Evolutionary conservation across 2,797 vertebrate genomes (phyloP).

Genomic region (Enoplosus armatus): DNA sequence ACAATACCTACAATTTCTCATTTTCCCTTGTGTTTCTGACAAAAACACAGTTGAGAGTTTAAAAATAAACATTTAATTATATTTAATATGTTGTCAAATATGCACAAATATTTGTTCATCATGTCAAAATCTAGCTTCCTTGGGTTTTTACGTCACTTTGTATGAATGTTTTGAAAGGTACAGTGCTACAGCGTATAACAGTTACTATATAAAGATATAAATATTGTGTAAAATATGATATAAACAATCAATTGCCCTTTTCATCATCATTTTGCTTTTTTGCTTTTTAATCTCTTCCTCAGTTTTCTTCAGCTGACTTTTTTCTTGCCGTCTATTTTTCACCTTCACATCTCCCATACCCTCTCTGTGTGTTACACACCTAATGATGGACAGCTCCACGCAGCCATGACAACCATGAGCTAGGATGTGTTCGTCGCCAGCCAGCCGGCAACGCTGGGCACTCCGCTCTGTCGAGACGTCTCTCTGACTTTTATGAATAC

Average conservation of each 20-base stretch:
- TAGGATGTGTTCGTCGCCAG: constrained; percentile 59
- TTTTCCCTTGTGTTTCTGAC: not conserved
- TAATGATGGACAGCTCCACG: constrained; percentile 75
- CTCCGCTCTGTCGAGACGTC: constrained; percentile 72
- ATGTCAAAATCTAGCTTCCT: not conserved
- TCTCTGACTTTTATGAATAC: constrained; percentile 87
- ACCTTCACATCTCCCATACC: constrained; percentile 37
- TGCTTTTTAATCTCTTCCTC: constrained; percentile 3
- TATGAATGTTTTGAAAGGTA: not conserved
- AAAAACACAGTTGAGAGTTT: not conserved
- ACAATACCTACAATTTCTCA: not conserved
- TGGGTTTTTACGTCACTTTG: not conserved
- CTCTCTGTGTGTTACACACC: constrained; percentile 43
- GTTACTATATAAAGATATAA: not conserved
- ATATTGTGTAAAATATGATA: not conserved
- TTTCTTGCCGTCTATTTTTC: constrained; percentile 51
- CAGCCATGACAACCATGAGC: constrained; percentile 69
- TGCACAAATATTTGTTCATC: not conserved
- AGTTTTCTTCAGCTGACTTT: constrained; percentile 19
- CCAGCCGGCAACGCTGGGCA: constrained; percentile 57
- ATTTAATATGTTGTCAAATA: not conserved
- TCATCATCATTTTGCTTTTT: constrained; percentile 14
- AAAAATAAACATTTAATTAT: not conserved
- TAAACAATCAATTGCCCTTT: constrained; percentile 6
- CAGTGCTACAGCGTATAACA: too few relatives aligned